Evolutionary conservation across 2,888 invertebrate species (phyloP), one percentile per base, ranked within the genome.

Genomic region (Tromatobia lineatoria): DNA sequence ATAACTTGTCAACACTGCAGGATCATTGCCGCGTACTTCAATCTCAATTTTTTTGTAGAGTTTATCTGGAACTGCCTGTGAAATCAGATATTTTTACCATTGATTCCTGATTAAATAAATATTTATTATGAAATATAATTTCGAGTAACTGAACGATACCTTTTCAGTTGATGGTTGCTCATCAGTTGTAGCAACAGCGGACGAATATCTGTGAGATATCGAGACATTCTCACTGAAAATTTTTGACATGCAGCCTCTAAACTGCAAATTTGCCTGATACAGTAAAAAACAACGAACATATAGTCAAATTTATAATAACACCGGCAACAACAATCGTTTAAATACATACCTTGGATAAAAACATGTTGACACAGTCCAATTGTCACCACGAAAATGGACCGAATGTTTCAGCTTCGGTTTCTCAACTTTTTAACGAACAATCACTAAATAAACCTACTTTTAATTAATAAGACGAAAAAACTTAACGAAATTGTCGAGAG

Each of bases 1-100:
- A 92, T 98, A 99, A 94, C 99, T 99, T 85, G 96, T 96, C 25
- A 99, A 94, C 0, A 99, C 98, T 0, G 97, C 97, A 1, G 96
- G 96, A 93, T 99, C 99, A 91, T 98, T 96, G 18, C 98, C 97
- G 91, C 97, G 95, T 88, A 98, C 95, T 94, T 99, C 99, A 81
- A 99, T 92, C 93, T 98, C 97, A 10, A 99, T 94, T 89, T 95
- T 95, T 94, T 97, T 97, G 91, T 96, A 99, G 52, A 99, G 94
- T 93, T 97, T 97, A 90, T 98, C 98, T 8, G 94, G 91, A 2
- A 76, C 73, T 2, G 74, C 73, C 85, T 88, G 57, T 29, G 79
- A 81, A 67, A 78, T 18, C 67, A 73, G 2, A 38, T 59, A 1
- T 61, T 61, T 59, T 61, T 34, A 18, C 4, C 15, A n/a, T 15